Percentiles rank a stretch among this genome's conserved stretches.
Evolutionary conservation across 1,140 invertebrate species (phyloP).

Genomic region (Sminthurides bifidus): DNA sequence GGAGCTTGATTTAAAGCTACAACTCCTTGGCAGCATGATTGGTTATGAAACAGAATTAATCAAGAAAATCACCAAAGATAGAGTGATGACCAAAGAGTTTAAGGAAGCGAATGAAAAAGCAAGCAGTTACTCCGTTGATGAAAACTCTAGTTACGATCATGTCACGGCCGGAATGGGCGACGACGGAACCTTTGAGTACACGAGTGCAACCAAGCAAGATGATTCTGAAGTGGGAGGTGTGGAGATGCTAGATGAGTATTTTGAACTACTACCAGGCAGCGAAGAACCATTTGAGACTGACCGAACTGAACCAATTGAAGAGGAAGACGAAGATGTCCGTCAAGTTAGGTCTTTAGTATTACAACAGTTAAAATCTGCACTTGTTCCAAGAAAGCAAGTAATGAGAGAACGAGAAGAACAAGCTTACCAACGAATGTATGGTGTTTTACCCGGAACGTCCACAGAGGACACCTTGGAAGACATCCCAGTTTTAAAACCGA

Average conservation of each 20-base stretch:
- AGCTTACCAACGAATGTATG: neutral
- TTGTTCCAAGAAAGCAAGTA: neutral
- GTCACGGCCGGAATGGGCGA: too few relatives aligned
- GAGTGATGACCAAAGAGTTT: too few relatives aligned
- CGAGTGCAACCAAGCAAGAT: too few relatives aligned
- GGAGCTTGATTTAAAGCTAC: too few relatives aligned
- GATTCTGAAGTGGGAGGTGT: neutral
- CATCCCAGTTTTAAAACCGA: neutral
- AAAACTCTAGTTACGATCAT: too few relatives aligned
- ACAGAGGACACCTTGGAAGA: neutral
- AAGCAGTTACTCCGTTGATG: too few relatives aligned
- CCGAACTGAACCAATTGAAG: neutral
- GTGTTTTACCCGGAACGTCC: neutral
- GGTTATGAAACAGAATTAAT: too few relatives aligned
- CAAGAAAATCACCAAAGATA: too few relatives aligned
- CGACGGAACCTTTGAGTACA: too few relatives aligned
- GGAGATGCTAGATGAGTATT: neutral
- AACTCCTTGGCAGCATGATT: too few relatives aligned
- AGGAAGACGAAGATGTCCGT: slow-evolving; percentile 47
- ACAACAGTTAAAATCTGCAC: neutral
- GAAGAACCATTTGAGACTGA: neutral
- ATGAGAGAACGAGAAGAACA: neutral
- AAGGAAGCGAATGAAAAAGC: too few relatives aligned
- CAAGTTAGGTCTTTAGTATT: slow-evolving; percentile 10
- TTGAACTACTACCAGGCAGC: neutral